Base-by-base conservation (phyloP, 2,113 vertebrate species). In the Prochilodus magdalenae region DNA sequence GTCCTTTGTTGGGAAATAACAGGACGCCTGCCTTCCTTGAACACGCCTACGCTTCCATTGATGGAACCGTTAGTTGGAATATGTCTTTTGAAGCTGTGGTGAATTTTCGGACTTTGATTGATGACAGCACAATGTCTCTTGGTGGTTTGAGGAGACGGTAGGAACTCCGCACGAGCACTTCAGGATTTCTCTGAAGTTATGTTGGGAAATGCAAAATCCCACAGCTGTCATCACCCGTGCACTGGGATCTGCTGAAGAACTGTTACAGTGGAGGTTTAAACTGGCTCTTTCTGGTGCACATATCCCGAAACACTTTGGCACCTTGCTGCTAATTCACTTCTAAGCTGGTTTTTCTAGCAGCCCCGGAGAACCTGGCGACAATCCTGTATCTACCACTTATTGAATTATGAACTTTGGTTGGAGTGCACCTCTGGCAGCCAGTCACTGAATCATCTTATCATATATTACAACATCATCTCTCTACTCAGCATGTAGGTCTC, bases 181-280 rank as follows among this genome's bases (percentile, higher is more conserved):
- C 20, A 18, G 16, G 33, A 49, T 27, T 33, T 57, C n/a, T 60
- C 57, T 11, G 2, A 60, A 60, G n/a, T 60, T 63, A 40, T n/a
- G 44, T 22, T 53, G 66, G 67, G 66, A 71, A 71, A 27, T 15
- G 29, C 18, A 70, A 60, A 53, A 51, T 80, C 78, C 69, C 78
- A 51, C 55, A 51, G 57, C 53, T 80, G 69, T 73, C 78, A 80
- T 51, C 69, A 16, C 47, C 53, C 11, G 29, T 18, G 27, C 55
- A 5, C 18, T 14, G 55, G 22, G 40, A 36, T 70, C 8, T 70
- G 12, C 3, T 22, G 14, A 53, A 30, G 20, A 72, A 62, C 20
- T 20, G 49, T 73, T 24, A 49, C 7, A 3, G 55, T 4, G 3
- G 53, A 33, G 26, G 6, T 60, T 79, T 59, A 53, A 40, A 57